Conservation (phyloP, 2,888 invertebrate species). For the Chymomyza procnemis region DNA sequence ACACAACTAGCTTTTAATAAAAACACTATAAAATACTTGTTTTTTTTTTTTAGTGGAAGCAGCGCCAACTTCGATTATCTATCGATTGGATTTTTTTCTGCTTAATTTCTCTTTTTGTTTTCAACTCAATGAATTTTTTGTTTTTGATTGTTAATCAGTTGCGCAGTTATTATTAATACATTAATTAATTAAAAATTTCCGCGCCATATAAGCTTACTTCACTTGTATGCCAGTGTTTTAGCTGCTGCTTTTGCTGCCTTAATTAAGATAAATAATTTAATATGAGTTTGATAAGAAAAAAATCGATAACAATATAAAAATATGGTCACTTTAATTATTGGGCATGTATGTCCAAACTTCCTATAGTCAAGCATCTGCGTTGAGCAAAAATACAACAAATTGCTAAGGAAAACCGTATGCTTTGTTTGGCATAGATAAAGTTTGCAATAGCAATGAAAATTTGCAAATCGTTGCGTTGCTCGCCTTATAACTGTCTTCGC, state of each 20-base stretch:
- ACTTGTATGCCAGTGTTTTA: neutral
- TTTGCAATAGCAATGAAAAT: too few relatives aligned
- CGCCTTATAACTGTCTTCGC: neutral
- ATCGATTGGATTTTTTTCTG: neutral
- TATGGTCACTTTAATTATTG: too few relatives aligned
- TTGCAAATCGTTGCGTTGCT: too few relatives aligned
- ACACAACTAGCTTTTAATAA: neutral
- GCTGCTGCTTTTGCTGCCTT: neutral
- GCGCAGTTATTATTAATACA: constrained; percentile 2
- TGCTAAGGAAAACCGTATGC: too few relatives aligned
- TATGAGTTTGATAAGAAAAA: too few relatives aligned
- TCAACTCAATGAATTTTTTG: constrained; percentile 5
- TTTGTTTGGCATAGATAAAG: too few relatives aligned
- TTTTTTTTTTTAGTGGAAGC: neutral
- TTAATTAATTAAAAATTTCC: neutral
- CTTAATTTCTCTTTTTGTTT: neutral
- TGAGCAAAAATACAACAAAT: too few relatives aligned
- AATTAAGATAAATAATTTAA: neutral
- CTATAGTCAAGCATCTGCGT: too few relatives aligned
- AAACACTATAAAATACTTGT: neutral
- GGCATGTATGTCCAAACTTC: too few relatives aligned
- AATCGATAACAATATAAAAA: too few relatives aligned
- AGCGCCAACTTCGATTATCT: neutral
- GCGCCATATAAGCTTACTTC: neutral
- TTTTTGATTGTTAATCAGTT: constrained; percentile 21